A percentile compares a stretch with the other conserved stretches of the same genome.
These are phyloP conservation scores for Diaphora mendica DNA, from an alignment of 2,888 invertebrate genomes.

Conservation along the genomic window DNA sequence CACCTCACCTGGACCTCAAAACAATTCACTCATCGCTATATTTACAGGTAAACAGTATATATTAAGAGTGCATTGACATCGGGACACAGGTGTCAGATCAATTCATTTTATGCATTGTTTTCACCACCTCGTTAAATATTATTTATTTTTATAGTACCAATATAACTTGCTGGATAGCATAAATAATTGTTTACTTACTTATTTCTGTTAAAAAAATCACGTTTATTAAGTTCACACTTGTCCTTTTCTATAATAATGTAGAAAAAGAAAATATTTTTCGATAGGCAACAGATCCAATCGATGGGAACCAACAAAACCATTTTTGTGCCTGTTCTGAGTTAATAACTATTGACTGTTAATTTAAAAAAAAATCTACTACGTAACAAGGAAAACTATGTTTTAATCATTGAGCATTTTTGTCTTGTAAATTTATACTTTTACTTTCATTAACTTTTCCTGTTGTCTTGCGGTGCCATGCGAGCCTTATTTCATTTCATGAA, in stretches of 20 bases:
- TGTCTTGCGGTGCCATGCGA: neutral
- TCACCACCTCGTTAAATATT: slow-evolving; percentile 40
- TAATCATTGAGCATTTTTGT: neutral
- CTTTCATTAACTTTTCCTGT: neutral
- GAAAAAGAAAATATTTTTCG: neutral
- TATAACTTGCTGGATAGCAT: slow-evolving; percentile 34
- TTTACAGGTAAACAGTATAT: slow-evolving; percentile 70
- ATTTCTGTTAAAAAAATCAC: slow-evolving; percentile 10
- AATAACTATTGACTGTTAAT: neutral
- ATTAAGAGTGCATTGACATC: slow-evolving; percentile 67
- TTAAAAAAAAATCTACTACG: neutral
- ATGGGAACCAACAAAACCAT: neutral
- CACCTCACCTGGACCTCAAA: slow-evolving; percentile 48
- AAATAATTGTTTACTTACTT: neutral
- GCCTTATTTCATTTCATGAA: neutral
- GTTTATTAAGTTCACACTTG: slow-evolving; percentile 7
- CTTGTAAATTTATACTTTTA: neutral
- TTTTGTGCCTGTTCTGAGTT: neutral
- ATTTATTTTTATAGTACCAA: slow-evolving; percentile 21
- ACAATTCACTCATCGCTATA: slow-evolving; percentile 61
- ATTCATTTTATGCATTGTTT: slow-evolving; percentile 53
- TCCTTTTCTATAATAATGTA: slow-evolving; percentile 4
- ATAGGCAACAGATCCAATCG: neutral
- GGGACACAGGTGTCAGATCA: slow-evolving; percentile 59
- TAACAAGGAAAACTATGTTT: neutral